phyloP scores from a whole-genome alignment of 2,113 vertebrate species.

The Pituophis catenifer region DNA sequence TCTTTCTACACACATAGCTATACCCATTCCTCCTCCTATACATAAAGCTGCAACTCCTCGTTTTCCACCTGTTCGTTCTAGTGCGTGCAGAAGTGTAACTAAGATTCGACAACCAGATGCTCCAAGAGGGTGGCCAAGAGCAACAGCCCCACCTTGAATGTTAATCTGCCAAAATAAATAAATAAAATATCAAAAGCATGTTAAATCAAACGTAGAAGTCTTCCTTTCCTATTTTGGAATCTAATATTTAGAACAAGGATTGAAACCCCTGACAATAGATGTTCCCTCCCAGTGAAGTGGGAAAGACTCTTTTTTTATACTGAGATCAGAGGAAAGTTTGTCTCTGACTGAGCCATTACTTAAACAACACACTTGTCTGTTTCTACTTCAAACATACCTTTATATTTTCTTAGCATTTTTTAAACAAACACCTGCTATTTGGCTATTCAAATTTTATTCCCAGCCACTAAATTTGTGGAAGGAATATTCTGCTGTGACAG shows the following conservation, averaged over 20 bases:
- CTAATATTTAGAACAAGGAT: neutral
- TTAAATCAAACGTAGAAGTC: neutral
- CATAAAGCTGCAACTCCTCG: constrained; percentile 89
- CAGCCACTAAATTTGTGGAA: neutral
- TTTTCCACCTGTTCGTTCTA: constrained; percentile 79
- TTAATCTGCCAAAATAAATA: constrained; percentile 77
- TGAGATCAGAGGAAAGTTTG: neutral
- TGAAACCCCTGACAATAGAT: neutral
- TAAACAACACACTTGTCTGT: neutral
- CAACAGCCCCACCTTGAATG: constrained; percentile 84
- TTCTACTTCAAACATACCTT: neutral
- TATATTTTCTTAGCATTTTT: neutral
- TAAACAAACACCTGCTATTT: neutral
- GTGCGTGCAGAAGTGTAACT: constrained; percentile 85
- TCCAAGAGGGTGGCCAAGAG: constrained; percentile 91
- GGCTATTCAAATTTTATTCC: neutral
- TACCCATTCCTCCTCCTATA: constrained; percentile 95
- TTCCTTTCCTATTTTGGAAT: neutral
- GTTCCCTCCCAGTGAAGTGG: no score
- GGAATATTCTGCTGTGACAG: neutral
- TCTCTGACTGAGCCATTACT: neutral
- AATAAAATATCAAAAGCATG: neutral
- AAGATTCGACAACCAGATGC: constrained; percentile 95
- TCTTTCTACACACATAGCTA: constrained; percentile 93
- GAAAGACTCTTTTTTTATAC: no score